A percentile compares a stretch with the other conserved stretches of the same genome.
Conservation (phyloP, 2,888 invertebrate species). For the Cryptus armator region DNA sequence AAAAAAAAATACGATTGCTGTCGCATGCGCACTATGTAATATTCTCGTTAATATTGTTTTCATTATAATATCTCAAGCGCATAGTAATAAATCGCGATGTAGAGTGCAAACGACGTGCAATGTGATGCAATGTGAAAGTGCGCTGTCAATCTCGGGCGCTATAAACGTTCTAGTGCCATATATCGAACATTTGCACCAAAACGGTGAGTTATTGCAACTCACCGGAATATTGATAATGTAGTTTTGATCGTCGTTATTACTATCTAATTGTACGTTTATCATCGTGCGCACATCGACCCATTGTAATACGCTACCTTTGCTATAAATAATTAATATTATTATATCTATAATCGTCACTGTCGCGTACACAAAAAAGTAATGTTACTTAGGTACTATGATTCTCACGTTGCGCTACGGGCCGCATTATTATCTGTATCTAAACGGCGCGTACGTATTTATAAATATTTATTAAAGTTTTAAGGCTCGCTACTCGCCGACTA, state of each 20-base stretch:
- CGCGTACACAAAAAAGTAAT: slow-evolving; percentile 43
- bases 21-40: slow-evolving; percentile 6
- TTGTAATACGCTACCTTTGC: slow-evolving; percentile 9
- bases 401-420: slow-evolving; percentile 54
- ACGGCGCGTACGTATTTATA: slow-evolving; percentile 64
- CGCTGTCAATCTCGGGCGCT: slow-evolving; percentile 31
- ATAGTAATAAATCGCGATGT: slow-evolving; percentile 1
- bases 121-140: slow-evolving; percentile 47
- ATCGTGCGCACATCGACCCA: slow-evolving; percentile 32
- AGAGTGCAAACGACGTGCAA: slow-evolving; percentile 5
- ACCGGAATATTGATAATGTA: slow-evolving; percentile 28
- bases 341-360: slow-evolving; percentile 49
- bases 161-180: slow-evolving; percentile 27
- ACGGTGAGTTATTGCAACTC: slow-evolving; percentile 26
- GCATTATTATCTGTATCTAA: slow-evolving; percentile 48
- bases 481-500: slow-evolving; percentile 38
- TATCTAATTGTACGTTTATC: slow-evolving; percentile 17
- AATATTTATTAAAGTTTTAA: slow-evolving; percentile 71
- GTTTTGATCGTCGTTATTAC: neutral
- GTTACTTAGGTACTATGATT: slow-evolving; percentile 62
- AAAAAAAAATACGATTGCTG: slow-evolving; percentile 1
- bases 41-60: neutral
- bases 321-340: neutral
- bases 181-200: slow-evolving; percentile 8
- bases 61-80: neutral